These are phyloP conservation scores for Danio choprae DNA, from an alignment of 2,797 vertebrate species.

Conservation along the genomic window DNA sequence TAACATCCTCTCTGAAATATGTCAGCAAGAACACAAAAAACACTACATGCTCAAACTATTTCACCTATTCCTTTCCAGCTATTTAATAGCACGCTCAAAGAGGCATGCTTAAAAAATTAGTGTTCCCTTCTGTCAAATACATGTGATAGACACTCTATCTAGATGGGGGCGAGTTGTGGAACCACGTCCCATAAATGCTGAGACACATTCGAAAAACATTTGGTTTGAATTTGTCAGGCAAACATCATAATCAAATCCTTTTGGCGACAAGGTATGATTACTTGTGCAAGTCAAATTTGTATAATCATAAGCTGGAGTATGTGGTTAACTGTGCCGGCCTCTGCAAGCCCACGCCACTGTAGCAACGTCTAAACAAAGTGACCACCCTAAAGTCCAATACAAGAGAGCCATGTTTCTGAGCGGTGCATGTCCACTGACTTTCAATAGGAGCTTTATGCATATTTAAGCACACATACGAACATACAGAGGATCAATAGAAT, in stretches of 20 bases:
- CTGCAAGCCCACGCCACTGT: conserved; percentile 68
- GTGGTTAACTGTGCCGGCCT: conserved; percentile 70
- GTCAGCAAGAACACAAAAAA: not conserved
- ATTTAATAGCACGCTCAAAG: not conserved
- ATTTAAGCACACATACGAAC: conserved; percentile 5
- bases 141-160: conserved; percentile 76
- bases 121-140: conserved; percentile 67
- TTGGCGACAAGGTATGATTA: conserved; percentile 77
- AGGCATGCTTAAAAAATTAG: not conserved
- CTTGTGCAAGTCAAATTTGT: conserved; percentile 79
- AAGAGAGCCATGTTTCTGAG: conserved; percentile 14
- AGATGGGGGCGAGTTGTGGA: conserved; percentile 71
- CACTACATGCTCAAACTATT: not conserved
- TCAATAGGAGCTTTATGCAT: not conserved
- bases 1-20: not conserved
- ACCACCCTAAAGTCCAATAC: conserved; percentile 32
- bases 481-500: not conserved
- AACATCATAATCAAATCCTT: conserved; percentile 81
- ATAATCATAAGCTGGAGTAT: conserved; percentile 79
- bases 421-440: conserved; percentile 5
- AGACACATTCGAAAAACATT: conserved; percentile 75
- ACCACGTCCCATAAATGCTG: conserved; percentile 73
- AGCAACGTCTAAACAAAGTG: conserved; percentile 58
- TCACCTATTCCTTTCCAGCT: not conserved
- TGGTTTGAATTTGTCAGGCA: conserved; percentile 79